phyloP scores from a whole-genome alignment of 1,140 invertebrate genomes.

The Zeugodacus cucurbitae region DNA sequence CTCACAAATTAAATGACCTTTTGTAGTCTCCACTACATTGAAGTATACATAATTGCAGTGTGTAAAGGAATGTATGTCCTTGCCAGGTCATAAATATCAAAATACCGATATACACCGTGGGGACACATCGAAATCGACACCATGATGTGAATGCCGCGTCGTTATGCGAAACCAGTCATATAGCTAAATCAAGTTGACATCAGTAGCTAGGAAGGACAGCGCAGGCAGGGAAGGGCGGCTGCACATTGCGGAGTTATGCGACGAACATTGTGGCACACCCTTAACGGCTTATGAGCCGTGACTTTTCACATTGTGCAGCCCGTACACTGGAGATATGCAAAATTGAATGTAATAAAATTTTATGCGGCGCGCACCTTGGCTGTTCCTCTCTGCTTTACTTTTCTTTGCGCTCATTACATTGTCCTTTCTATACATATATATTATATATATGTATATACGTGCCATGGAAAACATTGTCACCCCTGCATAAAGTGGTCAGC shows the following conservation, averaged over 20 bases:
- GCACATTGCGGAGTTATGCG: neutral
- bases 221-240: neutral
- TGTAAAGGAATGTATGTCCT: neutral
- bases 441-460: too few species aligned
- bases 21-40: too few species aligned
- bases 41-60: neutral
- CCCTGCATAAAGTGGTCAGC: constrained; percentile 2
- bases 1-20: too few species aligned
- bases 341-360: constrained; percentile 28
- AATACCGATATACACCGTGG: neutral
- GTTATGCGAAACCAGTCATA: neutral
- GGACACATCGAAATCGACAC: constrained; percentile 28
- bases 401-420: neutral
- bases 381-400: too few species aligned
- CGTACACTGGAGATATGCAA: neutral
- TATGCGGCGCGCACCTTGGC: neutral
- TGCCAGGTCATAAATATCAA: neutral
- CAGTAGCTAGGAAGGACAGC: neutral
- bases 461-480: neutral
- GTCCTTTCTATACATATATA: too few species aligned
- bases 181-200: neutral
- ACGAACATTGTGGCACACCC: neutral
- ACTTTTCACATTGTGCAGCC: neutral
- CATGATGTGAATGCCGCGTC: neutral
- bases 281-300: neutral